phyloP scores from a whole-genome alignment of 1,140 invertebrate genomes.

The Drosophila sturtevanti region DNA sequence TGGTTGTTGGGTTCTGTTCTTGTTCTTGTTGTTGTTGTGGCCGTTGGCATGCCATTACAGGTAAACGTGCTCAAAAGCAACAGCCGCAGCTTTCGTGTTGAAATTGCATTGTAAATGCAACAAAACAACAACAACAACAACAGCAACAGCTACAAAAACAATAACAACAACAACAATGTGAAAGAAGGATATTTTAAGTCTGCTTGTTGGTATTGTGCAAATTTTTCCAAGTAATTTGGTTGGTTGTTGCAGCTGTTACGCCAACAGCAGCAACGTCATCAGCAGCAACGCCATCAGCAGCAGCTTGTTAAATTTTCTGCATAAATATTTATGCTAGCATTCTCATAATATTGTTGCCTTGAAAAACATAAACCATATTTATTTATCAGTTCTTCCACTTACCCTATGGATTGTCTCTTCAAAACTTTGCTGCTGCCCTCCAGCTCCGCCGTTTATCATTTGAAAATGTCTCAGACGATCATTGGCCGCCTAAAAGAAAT shows the following conservation, averaged over 20 bases:
- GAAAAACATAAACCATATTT: conserved; percentile 20
- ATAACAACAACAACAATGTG: conserved; percentile 21
- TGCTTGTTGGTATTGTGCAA: conserved; percentile 51
- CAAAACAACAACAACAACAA: conserved; percentile 28
- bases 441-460: conserved; percentile 87
- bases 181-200: conserved; percentile 43
- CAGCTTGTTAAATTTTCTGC: conserved; percentile 58
- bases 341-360: conserved; percentile 16
- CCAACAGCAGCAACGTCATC: conserved; percentile 26
- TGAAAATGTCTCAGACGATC: conserved; percentile 90
- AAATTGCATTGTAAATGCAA: conserved; percentile 78
- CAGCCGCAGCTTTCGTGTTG: conserved; percentile 75
- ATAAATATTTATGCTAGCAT: conserved; percentile 74
- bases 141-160: conserved; percentile 18
- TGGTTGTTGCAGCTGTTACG: conserved; percentile 67
- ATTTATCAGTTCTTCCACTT: conserved; percentile 76
- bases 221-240: conserved; percentile 60
- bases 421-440: conserved; percentile 88
- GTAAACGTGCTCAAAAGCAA: conserved; percentile 76
- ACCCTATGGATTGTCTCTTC: conserved; percentile 94
- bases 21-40: conserved; percentile 34
- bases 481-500: conserved; percentile 82
- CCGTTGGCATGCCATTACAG: conserved; percentile 61
- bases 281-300: conserved; percentile 26
- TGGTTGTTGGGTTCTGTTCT: background rate